Evolutionary conservation across 1,140 invertebrate genomes (phyloP), one percentile per base, ranked within the genome.

Genomic region (Drosophila sp.): DNA sequence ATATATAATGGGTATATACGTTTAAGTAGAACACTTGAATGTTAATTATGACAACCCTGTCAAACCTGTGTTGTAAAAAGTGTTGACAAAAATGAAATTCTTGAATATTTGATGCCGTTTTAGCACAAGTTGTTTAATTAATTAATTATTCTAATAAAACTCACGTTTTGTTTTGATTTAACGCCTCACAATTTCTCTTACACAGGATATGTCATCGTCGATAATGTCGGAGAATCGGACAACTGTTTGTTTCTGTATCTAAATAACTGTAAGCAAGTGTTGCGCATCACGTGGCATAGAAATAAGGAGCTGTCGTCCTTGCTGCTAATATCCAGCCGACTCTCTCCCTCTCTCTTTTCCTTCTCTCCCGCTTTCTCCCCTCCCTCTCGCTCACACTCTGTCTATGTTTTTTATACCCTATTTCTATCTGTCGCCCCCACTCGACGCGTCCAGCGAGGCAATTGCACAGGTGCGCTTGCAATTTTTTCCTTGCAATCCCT

Each of bases 401-500:
- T 56, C 76, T 64, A 27, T 14, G 18, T 6, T 21, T 6, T 21
- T n/a, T n/a, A n/a, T n/a, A n/a, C n/a, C n/a, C n/a, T n/a, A n/a
- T n/a, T n/a, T 29, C 9, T 14, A 9, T 50, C 14, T 14, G 21
- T 25, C 21, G 14, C 50, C 27, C n/a, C 32, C 38, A 18, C 46
- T 38, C 13, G 32, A 13, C 16, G 40, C 8, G 18, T 56, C 14
- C 53, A 38, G 40, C 41, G 41, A 9, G 36, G 38, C 50, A 36
- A 48, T 43, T 38, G 63, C 46, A 29, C 80, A 83, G 80, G 80
- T 79, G 80, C 80, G 67, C 61, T 50, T 71, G 65, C 41, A 43
- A 6, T 40, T 48, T 16, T 21, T 25, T 43, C 40, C 58, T 58
- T 58, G 56, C 41, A 9, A 45, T n/a, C 25, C 32, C 32, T 18